Evolutionary conservation across 2,113 vertebrate species (phyloP), one percentile per base, ranked within the genome.

Genomic region (Corydoras sp.): DNA sequence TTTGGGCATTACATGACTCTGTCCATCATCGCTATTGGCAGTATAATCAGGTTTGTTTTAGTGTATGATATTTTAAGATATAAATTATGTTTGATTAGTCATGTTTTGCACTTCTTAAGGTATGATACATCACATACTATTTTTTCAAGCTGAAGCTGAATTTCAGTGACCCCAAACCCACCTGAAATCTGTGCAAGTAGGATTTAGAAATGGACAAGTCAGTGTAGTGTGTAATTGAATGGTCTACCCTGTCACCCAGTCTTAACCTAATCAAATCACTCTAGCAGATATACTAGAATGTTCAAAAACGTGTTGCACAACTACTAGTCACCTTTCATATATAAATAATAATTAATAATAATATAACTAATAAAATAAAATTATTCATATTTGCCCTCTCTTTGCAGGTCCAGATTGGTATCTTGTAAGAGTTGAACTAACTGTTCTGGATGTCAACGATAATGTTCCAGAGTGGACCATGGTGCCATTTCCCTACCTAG

Each of bases 381-480:
- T 24, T 24, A 55, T 32, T 24, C 30, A 15, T 49, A 30, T 56
- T 15, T 55, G 14, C 11, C 65, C 12, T 64, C 0, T 32, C 30
- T 29, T 50, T 61, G 48, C 76, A 95, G 94, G 93, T 79, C 82
- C 81, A 12, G 91, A 92, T 61, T 92, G 91, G 92, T 94, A 94
- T 84, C 62, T 91, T 77, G 76, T 92, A 63, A 82, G 53, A 55
- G 53, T 55, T 55, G 53, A 55, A 13, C 3, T 55, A 10, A 55
- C 53, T 10, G 53, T 55, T 80, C 88, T 87, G 0, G 94, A 95
- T 0, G 90, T 94, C 14, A 96, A 96, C 3, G 92, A 96, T 82
- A 93, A 92, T 0, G 75, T 85, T 4, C 93, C 94, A 1, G 86
- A 91, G 14, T 95, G 94, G 94, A 83, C 72, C 72, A 94, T 95